Evolutionary conservation across 2,888 invertebrate species (phyloP).

Genomic region (Margaritifera margaritifera): DNA sequence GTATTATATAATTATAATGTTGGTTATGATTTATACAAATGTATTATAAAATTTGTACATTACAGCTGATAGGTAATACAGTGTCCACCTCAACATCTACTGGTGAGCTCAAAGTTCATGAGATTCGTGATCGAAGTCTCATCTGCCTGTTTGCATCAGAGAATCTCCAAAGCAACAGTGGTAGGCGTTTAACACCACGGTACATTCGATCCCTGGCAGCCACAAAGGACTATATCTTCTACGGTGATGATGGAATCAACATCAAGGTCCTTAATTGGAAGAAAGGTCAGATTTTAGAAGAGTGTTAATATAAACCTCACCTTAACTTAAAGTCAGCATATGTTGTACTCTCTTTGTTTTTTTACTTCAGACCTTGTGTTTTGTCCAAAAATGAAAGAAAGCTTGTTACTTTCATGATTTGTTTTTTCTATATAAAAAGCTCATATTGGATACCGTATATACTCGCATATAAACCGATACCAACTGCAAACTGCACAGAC

Average conservation of each 20-base stretch:
- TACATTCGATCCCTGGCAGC: constrained; percentile 51
- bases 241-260: constrained; percentile 67
- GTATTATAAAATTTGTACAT: background rate
- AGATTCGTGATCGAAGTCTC: constrained; percentile 47
- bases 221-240: constrained; percentile 43
- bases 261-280: constrained; percentile 66
- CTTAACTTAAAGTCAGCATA: too few relatives aligned
- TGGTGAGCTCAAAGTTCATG: constrained; percentile 62
- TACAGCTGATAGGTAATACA: constrained; percentile 46
- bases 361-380: background rate
- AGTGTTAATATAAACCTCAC: too few relatives aligned
- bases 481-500: too few relatives aligned
- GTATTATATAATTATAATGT: too few relatives aligned
- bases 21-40: too few relatives aligned
- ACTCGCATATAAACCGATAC: too few relatives aligned
- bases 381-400: background rate
- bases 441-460: too few relatives aligned
- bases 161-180: constrained; percentile 42
- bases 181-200: constrained; percentile 35
- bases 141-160: constrained; percentile 61
- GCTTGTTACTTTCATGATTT: too few relatives aligned
- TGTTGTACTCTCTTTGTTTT: too few relatives aligned
- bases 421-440: too few relatives aligned
- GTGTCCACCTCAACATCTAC: constrained; percentile 48
- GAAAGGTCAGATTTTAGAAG: constrained; percentile 46